Evolutionary conservation across 1,140 invertebrate genomes (phyloP).

Genomic region (Hyphantria cunea): DNA sequence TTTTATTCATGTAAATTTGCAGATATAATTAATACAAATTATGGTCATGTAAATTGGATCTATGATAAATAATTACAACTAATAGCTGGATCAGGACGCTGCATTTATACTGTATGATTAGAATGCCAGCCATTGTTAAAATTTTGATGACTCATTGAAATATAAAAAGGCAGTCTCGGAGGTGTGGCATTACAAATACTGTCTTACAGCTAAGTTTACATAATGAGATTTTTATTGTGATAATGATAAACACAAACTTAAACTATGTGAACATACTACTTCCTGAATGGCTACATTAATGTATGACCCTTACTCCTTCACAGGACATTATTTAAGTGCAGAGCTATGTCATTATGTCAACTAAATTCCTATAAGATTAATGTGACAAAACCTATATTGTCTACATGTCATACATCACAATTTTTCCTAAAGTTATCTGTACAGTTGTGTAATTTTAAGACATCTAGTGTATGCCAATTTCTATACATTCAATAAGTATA

Average conservation of each 20-base stretch:
- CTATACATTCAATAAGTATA: slow-evolving; percentile 40
- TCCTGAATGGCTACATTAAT: slow-evolving; percentile 71
- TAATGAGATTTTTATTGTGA: slow-evolving; percentile 80
- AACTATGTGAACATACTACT: slow-evolving; percentile 75
- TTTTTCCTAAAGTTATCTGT: slow-evolving; percentile 82
- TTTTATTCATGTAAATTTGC: slow-evolving; percentile 83
- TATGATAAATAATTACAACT: slow-evolving; percentile 74
- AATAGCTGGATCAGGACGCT: slow-evolving; percentile 69
- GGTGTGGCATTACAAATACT: slow-evolving; percentile 80
- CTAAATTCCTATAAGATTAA: slow-evolving; percentile 76
- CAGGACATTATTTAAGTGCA: slow-evolving; percentile 68
- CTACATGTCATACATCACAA: slow-evolving; percentile 82
- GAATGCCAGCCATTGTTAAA: slow-evolving; percentile 66
- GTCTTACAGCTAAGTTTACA: slow-evolving; percentile 77
- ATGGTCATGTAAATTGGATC: slow-evolving; percentile 78
- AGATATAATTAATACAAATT: slow-evolving; percentile 83
- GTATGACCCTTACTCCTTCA: slow-evolving; percentile 66
- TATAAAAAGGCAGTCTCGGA: slow-evolving; percentile 82
- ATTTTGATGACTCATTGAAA: slow-evolving; percentile 69
- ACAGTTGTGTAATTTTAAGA: slow-evolving; percentile 71
- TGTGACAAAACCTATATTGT: slow-evolving; percentile 82
- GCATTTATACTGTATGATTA: slow-evolving; percentile 58
- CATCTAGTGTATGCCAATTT: slow-evolving; percentile 62
- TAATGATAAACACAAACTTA: slow-evolving; percentile 80
- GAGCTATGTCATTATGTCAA: slow-evolving; percentile 61